phyloP scores from a whole-genome alignment of 2,113 vertebrate genomes.

The Budorcas taxicolor region DNA sequence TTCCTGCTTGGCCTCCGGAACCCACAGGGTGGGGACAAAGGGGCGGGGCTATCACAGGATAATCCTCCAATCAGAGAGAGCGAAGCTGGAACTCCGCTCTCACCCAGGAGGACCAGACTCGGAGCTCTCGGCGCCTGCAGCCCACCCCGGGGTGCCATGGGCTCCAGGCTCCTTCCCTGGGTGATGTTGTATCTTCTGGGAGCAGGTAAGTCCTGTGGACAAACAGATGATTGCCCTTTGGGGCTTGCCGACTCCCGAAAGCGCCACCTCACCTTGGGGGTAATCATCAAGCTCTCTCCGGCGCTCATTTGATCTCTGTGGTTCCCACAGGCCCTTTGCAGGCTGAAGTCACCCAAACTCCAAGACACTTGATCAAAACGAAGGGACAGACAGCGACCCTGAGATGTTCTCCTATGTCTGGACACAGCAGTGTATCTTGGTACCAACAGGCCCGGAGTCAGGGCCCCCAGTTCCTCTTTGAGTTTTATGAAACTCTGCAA shows the following conservation, averaged over 20 bases:
- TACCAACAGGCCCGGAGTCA: background rate
- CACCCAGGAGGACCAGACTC: background rate
- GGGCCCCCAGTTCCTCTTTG: background rate
- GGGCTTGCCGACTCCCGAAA: background rate
- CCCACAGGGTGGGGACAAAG: background rate
- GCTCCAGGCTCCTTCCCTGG: background rate
- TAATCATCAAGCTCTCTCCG: accelerated
- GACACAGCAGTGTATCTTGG: background rate
- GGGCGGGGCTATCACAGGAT: background rate
- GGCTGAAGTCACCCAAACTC: background rate
- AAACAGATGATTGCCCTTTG: background rate
- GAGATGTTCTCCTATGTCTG: background rate
- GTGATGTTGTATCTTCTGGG: background rate
- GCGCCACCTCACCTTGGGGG: background rate
- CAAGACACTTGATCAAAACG: background rate
- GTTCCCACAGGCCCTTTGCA: background rate
- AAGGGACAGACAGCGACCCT: background rate
- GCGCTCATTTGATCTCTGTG: accelerated
- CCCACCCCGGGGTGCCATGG: too few species aligned
- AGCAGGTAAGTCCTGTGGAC: background rate
- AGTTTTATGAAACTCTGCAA: background rate
- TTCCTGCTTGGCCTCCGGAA: background rate
- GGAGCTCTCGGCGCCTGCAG: accelerated
- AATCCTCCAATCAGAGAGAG: background rate
- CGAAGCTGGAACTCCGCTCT: background rate